phyloP scores from a whole-genome alignment of 2,113 vertebrate species.

The Phyllostomus discolor region DNA sequence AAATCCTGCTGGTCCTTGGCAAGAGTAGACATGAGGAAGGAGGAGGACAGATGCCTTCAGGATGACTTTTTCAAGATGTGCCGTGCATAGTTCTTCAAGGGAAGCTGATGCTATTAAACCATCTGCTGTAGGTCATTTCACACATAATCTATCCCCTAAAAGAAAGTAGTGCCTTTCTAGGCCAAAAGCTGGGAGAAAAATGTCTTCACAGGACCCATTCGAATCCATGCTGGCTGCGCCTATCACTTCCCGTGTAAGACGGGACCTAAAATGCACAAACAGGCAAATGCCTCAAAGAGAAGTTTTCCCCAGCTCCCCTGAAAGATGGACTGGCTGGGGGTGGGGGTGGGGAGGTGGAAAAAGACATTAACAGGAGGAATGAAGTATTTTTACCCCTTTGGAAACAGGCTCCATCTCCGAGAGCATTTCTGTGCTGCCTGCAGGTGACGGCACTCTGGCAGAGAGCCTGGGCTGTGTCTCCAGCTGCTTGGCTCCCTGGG shows the following conservation, averaged over 20 bases:
- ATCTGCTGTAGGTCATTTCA: conserved; percentile 31
- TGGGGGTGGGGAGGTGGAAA: not conserved
- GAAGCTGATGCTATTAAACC: conserved; percentile 23
- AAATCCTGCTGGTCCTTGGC: not conserved
- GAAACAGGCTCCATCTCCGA: not conserved
- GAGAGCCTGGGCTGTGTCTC: not conserved
- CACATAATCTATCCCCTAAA: conserved; percentile 1
- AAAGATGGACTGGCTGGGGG: not conserved
- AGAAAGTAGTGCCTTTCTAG: not conserved
- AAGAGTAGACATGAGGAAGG: not conserved
- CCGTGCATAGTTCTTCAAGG: not conserved
- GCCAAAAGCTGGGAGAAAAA: conserved; percentile 25
- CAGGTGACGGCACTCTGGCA: not conserved
- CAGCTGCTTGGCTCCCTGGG: not conserved
- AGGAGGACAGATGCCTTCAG: not conserved
- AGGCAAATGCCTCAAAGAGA: not conserved
- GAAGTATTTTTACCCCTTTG: not conserved
- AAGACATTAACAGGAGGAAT: not conserved
- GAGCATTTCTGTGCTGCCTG: not conserved
- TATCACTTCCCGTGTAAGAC: not conserved
- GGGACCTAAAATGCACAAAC: conserved; percentile 3
- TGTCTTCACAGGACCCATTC: not conserved
- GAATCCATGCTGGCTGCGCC: not conserved
- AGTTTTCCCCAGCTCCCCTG: not conserved
- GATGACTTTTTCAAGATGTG: not conserved